Evolutionary conservation across 2,888 invertebrate species (phyloP), one percentile per base, ranked within the genome.

Genomic region (Opisthograptis luteolata): DNA sequence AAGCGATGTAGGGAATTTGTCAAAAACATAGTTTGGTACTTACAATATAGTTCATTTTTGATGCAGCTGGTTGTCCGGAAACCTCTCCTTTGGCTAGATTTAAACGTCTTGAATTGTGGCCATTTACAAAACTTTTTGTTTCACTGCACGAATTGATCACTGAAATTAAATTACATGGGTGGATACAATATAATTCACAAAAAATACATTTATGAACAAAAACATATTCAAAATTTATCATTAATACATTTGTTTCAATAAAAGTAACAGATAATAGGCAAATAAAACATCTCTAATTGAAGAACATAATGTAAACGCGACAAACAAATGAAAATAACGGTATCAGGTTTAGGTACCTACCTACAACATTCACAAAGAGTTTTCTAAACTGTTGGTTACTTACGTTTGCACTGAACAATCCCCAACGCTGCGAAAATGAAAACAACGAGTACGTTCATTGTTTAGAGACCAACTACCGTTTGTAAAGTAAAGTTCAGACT

Each of bases 1-100:
- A n/a, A n/a, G n/a, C n/a, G n/a, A n/a, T n/a, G n/a, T n/a, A n/a
- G n/a, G n/a, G n/a, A n/a, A n/a, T n/a, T n/a, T n/a, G n/a, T n/a
- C n/a, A n/a, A n/a, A n/a, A 9, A 19, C 17, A 8, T 12, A 6
- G 7, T 27, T 9, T n/a, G 8, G 6, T 7, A 31, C 57, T 55
- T 48, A 79, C 79, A 60, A 80, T 60, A 36, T 37, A 64, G n/a
- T 66, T 75, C 76, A 80, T 80, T 40, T 67, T 51, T 0, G 69
- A 31, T 5, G 78, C 72, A 8, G 69, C 59, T 0, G 77, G 77
- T 24, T 80, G 79, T 1, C 68, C 67, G 0, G 55, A 8, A 0
- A 81, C 51, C 25, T 60, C 41, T 2, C 76, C 79, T 45, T 58
- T 48, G 2, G 70, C 72, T 7, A 71, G 28, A n/a, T 53, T 57